phyloP scores from a whole-genome alignment of 2,888 invertebrate species.

The Hartigia nigra region DNA sequence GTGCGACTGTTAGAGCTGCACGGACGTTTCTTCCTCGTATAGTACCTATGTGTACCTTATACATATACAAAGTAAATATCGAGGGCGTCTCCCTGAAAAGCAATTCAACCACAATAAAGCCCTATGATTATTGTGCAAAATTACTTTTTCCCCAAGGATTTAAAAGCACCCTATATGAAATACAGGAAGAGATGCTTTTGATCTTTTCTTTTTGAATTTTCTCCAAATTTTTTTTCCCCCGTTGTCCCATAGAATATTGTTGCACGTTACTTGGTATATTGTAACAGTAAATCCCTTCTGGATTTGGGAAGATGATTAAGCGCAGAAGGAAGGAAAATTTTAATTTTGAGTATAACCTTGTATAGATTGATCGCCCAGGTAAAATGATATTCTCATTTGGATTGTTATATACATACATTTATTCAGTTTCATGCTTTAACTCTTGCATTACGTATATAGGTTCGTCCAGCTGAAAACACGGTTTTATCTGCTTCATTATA shows the following conservation, averaged over 20 bases:
- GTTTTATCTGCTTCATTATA: not conserved
- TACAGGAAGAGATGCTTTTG: not conserved
- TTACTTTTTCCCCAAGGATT: not conserved
- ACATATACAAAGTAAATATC: constrained; percentile 26
- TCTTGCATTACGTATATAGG: not conserved
- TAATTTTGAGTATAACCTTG: not conserved
- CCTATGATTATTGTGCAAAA: not conserved
- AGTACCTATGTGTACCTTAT: not conserved
- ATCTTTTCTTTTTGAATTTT: not conserved
- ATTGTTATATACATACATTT: not conserved
- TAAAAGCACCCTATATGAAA: not conserved
- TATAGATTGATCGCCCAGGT: not conserved
- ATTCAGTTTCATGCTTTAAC: not conserved
- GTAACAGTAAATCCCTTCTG: not conserved
- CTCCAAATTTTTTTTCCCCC: not conserved
- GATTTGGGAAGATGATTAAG: not conserved
- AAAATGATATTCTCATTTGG: not conserved
- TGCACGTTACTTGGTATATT: not conserved
- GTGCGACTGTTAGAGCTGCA: constrained; percentile 14
- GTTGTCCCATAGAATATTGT: not conserved
- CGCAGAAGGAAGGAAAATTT: not conserved
- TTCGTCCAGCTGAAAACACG: not conserved
- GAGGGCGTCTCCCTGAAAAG: constrained; percentile 29
- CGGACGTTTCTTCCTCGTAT: not conserved
- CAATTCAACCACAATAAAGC: constrained; percentile 39